phyloP scores from a whole-genome alignment of 2,797 vertebrate genomes.

The Myripristis murdjan region DNA sequence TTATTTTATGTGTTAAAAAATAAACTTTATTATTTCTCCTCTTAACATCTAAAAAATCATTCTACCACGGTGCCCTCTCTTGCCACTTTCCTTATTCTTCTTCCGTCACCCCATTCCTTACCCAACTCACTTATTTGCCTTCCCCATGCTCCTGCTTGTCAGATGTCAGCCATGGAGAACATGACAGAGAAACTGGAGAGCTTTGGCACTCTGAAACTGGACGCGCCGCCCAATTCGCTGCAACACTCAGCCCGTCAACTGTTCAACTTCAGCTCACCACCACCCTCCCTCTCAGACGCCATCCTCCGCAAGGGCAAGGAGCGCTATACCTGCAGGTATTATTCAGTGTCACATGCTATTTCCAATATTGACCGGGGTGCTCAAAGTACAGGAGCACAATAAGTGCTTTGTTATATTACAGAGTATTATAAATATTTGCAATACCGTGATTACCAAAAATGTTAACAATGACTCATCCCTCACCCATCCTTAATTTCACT shows the following conservation, averaged over 20 bases:
- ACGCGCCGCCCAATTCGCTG: constrained; percentile 89
- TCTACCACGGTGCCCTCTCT: not conserved
- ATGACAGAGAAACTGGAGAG: constrained; percentile 99
- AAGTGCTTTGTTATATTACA: no score
- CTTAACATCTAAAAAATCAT: not conserved
- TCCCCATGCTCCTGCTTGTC: not conserved
- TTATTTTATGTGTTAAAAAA: not conserved
- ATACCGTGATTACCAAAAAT: not conserved
- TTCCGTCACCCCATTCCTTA: not conserved
- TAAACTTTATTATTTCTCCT: not conserved
- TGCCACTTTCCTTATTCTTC: not conserved
- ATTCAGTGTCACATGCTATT: not conserved
- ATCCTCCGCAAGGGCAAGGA: constrained; percentile 99
- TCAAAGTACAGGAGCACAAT: not conserved
- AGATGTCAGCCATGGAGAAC: constrained; percentile 99
- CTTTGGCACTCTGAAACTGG: constrained; percentile 94
- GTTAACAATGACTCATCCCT: not conserved
- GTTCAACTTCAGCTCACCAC: constrained; percentile 96
- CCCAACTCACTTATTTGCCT: not conserved
- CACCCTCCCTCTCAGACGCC: constrained; percentile 95
- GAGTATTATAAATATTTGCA: no score
- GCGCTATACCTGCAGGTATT: constrained; percentile 97
- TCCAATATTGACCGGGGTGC: not conserved
- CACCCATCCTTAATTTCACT: not conserved
- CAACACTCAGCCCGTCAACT: constrained; percentile 95